Conservation (phyloP, 2,797 vertebrate genomes). For the Darevskia mixta region DNA sequence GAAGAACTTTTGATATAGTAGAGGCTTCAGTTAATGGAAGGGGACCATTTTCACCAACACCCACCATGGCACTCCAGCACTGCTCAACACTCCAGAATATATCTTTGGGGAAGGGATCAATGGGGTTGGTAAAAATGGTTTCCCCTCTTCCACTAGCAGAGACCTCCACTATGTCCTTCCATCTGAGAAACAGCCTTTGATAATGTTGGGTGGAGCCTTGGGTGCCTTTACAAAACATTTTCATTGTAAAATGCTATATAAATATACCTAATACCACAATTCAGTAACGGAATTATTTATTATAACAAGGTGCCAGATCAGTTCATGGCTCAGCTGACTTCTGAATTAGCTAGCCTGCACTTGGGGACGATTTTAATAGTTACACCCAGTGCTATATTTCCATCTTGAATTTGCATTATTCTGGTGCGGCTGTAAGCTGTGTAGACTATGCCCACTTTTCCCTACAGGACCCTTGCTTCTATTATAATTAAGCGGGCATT, state of each 20-base stretch:
- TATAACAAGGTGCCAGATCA: background rate
- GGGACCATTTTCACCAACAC: no score
- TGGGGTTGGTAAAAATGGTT: no score
- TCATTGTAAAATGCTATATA: background rate
- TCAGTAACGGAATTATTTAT: background rate
- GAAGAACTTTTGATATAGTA: background rate
- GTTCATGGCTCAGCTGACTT: background rate
- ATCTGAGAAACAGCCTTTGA: no score
- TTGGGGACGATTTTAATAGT: background rate
- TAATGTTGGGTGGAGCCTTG: no score
- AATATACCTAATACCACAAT: background rate
- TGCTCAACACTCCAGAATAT: no score
- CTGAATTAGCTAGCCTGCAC: background rate
- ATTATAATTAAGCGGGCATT: background rate
- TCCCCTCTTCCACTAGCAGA: no score
- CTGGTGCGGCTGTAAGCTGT: background rate
- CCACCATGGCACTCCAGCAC: no score
- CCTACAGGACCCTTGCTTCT: background rate
- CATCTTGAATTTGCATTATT: background rate
- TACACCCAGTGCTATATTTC: background rate
- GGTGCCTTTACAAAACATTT: background rate
- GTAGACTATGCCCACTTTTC: background rate
- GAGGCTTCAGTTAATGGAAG: no score
- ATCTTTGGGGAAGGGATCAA: no score
- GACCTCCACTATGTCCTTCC: no score